Evolutionary conservation across 2,797 vertebrate species (phyloP), one percentile per base, ranked within the genome.

Genomic region (Catamblyrhynchus diadema): DNA sequence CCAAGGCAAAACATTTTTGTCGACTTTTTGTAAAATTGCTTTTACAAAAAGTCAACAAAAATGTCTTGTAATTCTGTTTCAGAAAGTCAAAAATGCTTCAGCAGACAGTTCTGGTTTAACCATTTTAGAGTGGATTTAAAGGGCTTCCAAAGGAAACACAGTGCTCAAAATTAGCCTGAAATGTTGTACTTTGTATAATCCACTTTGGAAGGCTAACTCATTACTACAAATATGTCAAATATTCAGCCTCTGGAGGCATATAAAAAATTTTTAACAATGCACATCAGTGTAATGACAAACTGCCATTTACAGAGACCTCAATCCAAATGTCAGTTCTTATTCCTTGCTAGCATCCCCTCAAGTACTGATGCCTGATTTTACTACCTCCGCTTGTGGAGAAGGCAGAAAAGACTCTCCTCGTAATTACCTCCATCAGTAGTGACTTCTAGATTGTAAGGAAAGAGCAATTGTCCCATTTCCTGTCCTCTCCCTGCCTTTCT

Each of bases 51-150:
- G 9, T 44, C 9, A 20, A 44, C 42, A 44, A 44, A 44, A 20
- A 44, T 44, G 19, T 28, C 42, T 22, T 77, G 33, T 74, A 92
- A 57, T 95, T 94, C 56, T 93, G 14, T 91, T 93, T 71, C 77
- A 77, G 80, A 92, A 95, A 94, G 81, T 45, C 72, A 65, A 69
- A 95, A 86, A 88, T 1, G 4, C 65, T 86, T 91, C 33, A 81
- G 72, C 39, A 60, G 88, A 39, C 27, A 79, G 30, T 62, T 91
- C 37, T 82, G 69, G 50, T 73, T 96, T 83, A 96, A 80, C 82
- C n/a, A 87, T 93, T 97, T 92, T 78, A 57, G 69, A 79, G 48
- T 45, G 62, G 48, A 81, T 94, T 97, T 86, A 74, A 93, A 88
- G 47, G 80, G 56, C 61, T 90, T 83, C 66, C 56, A 88, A 94